These are phyloP conservation scores for Gymnobelideus leadbeateri DNA, from an alignment of 2,113 vertebrate genomes.

Conservation along the genomic window DNA sequence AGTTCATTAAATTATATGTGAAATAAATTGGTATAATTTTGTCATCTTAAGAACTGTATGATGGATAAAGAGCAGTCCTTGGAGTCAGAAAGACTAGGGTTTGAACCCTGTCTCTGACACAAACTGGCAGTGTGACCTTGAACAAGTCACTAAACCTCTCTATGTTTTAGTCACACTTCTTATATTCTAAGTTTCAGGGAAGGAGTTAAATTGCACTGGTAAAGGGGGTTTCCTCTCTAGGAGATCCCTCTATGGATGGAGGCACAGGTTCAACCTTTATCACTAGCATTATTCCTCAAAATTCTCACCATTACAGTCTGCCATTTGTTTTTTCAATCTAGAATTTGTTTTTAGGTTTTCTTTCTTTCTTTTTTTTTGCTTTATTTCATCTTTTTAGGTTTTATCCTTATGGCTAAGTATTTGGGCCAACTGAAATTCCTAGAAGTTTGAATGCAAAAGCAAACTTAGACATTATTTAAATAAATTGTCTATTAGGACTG, in stretches of 20 bases:
- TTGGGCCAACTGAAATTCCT: background rate
- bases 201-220: background rate
- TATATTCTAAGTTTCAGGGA: background rate
- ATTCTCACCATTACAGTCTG: background rate
- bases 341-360: background rate
- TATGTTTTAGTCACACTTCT: background rate
- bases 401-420: background rate
- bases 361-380: background rate
- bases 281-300: background rate
- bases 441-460: background rate
- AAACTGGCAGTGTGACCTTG: background rate
- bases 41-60: slow-evolving; percentile 46
- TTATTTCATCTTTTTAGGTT: slow-evolving; percentile 16
- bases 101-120: background rate
- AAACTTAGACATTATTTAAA: background rate
- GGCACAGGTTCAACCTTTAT: background rate
- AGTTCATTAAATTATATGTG: slow-evolving; percentile 37
- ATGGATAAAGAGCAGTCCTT: background rate
- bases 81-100: background rate
- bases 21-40: slow-evolving; percentile 13
- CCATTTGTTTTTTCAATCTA: slow-evolving; percentile 9
- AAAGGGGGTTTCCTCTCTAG: background rate
- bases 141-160: background rate
- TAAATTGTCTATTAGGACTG: background rate
- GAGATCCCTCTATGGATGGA: background rate